These are phyloP conservation scores for Cygnus buccinator DNA, from an alignment of 2,113 vertebrate species.

Conservation along the genomic window DNA sequence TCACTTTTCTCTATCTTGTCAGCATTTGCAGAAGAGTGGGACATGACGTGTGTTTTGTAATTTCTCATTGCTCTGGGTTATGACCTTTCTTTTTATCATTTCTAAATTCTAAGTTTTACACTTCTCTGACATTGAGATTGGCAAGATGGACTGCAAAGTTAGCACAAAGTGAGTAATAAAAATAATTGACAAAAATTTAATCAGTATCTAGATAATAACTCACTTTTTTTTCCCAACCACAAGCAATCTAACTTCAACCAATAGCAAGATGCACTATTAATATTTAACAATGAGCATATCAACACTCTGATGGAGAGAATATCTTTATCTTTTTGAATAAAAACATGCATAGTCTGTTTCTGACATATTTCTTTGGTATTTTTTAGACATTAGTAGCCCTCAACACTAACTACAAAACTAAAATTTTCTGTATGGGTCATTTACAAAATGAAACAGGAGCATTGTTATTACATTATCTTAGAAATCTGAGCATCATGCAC, in stretches of 20 bases:
- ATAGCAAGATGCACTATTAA: not conserved
- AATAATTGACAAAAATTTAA: not conserved
- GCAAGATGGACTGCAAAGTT: not conserved
- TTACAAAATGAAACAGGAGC: not conserved
- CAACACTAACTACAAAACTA: not conserved
- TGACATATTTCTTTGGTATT: not conserved
- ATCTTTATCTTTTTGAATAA: not conserved
- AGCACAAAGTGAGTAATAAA: not conserved
- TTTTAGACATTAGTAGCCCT: not conserved
- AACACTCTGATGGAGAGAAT: not conserved
- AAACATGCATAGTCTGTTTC: not conserved
- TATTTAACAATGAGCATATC: not conserved
- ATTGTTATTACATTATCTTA: not conserved
- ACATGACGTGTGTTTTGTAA: not conserved
- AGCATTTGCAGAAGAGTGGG: accelerated
- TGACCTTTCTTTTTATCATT: not conserved
- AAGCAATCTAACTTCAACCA: not conserved
- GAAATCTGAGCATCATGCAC: not conserved
- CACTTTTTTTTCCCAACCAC: not conserved
- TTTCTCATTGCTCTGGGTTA: not conserved
- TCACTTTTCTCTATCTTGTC: not conserved
- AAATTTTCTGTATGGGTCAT: not conserved
- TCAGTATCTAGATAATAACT: not conserved
- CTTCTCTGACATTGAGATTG: not conserved
- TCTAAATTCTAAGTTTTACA: not conserved